Base-by-base conservation (phyloP, 2,113 vertebrate genomes). In the Dolichallabes microphthalmus region DNA sequence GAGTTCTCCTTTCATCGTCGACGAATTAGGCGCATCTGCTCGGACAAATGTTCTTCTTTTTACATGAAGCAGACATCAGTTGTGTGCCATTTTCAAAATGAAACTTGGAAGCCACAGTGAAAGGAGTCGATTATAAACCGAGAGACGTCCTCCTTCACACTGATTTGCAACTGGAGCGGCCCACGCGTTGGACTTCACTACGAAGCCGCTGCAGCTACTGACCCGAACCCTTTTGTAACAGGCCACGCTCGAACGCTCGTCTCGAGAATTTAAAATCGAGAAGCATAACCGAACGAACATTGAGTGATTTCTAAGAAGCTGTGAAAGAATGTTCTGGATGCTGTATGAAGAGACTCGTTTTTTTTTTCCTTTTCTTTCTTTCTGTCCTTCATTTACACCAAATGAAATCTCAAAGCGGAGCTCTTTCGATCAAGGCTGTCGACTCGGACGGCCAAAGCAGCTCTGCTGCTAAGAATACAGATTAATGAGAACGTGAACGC, bases 361-460 rank as follows among this genome's bases (percentile, higher is more conserved):
- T 30, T 55, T 39, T 58, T 22, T 20, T 5, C 9, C 5, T 3
- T 64, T 25, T 71, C 13, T 45, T 45, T 32, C 12, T 11, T 2
- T 10, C 52, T 25, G 57, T 57, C 17, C 2, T 27, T 55, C 22
- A 35, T 55, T n/a, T 71, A 71, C 19, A 68, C 53, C 32, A 15
- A 60, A 61, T 53, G 55, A 15, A 69, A 55, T 58, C 71, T 63
- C 71, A 75, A 83, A 50, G 71, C 58, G 0, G 45, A 25, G 83
- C 19, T 20, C 58, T 66, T 7, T 52, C 73, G 7, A 77, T 77
- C 83, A 84, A 84, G 83, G 83, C 74, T 84, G 61, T 55, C 7
- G 2, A 75, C 19, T 52, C 35, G 15, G 60, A 27, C 13, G 27
- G 60, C 66, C 61, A 35, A 13, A 57, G 0, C 15, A 19, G 45